Evolutionary conservation across 2,888 invertebrate genomes (phyloP), one percentile per base, ranked within the genome.

Genomic region (Melanostoma scalare): DNA sequence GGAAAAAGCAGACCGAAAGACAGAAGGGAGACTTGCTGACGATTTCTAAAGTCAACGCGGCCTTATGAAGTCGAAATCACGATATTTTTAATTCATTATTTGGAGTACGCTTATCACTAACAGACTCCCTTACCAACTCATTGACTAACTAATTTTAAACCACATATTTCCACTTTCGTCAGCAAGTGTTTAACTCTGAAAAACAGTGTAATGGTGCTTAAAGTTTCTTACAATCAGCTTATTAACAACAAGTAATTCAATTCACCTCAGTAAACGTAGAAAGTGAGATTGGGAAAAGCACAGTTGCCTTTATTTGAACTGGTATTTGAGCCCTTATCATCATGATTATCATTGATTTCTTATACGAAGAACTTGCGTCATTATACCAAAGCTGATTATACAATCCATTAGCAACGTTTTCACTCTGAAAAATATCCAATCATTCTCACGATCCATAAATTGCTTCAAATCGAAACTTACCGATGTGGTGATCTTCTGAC

Each of bases 371-470:
- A 58, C 88, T 87, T 0, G 86, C 86, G 20, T 46, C 35, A 0
- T 61, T 10, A 1, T 87, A 86, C 90, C 90, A 90, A 65, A 87
- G 78, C 38, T 90, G 90, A 65, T 88, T 88, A 35, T 89, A 90
- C 0, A 87, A 87, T 2, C 88, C 89, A 33, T 86, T 65, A 0
- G 88, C 89, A 35, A 90, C 86, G 30, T 86, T 80, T 40, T 87
- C 87, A 50, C 90, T 90, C 90, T 90, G 58, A 0, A 58, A 46
- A 9, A 60, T 30, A 40, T 6, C 20, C 10, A 31, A 35, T 6
- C 5, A 9, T 20, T 20, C 20, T 20, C 20, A 6, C 6, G 2
- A 4, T 53, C 5, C 3, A 10, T 46, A 33, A 6, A 33, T 8
- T 9, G 2, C 3, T 20, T 3, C 0, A 60, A 6, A 35, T 6